Evolutionary conservation across 2,113 vertebrate species (phyloP), one percentile per base, ranked within the genome.

Genomic region (Saimiri boliviensis): DNA sequence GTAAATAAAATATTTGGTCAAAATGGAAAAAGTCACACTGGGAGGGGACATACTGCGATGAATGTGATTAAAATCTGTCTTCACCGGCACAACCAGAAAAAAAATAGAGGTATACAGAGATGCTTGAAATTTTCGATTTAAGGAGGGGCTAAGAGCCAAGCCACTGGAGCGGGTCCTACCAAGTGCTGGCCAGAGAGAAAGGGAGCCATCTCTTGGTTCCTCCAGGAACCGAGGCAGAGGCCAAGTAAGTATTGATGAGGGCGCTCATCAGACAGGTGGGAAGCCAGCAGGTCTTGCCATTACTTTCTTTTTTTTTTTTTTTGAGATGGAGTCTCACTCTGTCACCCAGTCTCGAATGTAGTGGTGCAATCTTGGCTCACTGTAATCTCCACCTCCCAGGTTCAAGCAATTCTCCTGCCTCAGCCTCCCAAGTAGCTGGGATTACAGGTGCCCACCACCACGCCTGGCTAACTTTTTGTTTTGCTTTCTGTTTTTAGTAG

Each of bases 1-100:
- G 52, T 85, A 80, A 88, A 86, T 93, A 82, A 82, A 93, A 91
- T 74, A 74, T 35, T 91, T 91, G 77, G 40, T 32, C n/a, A 90
- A 88, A 94, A 86, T 81, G 71, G 97, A 94, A 93, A 79, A 88
- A 96, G 87, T 73, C 71, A 47, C 35, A n/a, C 30, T 0, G 6
- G 17, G 12, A 58, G 91, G 70, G 23, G n/a, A 89, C n/a, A 2
- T n/a, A n/a, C 0, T 35, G 1, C 56, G 73, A 35, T 0, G 76
- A 2, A 81, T 85, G 70, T 68, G 42, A 47, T 94, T 14, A n/a
- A 91, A 92, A 82, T 58, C 49, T 27, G 23, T 66, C 71, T 85
- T 88, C 20, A 6, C 70, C 40, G 8, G 35, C 74, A 82, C 73
- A 74, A 74, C 12, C 7, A 12, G 47, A 35, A 66, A 54, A 58